Base-by-base conservation (phyloP, 2,113 vertebrate species). In the Dipodomys stephensi region DNA sequence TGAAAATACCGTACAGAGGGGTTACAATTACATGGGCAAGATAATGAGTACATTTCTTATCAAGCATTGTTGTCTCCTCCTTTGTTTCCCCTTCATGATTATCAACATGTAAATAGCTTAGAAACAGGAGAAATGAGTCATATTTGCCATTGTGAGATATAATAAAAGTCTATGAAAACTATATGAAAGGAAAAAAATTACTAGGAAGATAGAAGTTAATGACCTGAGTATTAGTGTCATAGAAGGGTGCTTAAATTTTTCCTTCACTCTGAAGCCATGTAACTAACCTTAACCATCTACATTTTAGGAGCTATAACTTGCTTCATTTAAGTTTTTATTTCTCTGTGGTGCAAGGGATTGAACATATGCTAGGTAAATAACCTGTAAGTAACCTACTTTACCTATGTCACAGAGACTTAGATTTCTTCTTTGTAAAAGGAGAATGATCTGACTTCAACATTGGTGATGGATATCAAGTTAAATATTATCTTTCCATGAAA, bases 91-190 rank as follows among this genome's bases (percentile, higher is more conserved):
- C 39, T 39, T 39, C 39, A 39, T 39, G 39, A 39, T 39, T 68
- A 88, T 57, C 57, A 87, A 88, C 44, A 18, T 92, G 16, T 6
- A 69, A 82, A 64, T 87, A 39, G 62, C 84, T 83, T 84, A 39
- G 69, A 88, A n/a, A 68, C 1, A 39, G 80, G 30, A 73, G 12
- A 90, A 88, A 20, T 27, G 19, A 68, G 32, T 76, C 62, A 49
- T 44, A 84, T 68, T 71, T 83, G 10, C n/a, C 19, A 53, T 0
- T 67, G 69, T 44, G 64, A 87, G 32, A 69, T 65, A 16, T 46
- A 92, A 57, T 69, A 88, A 94, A 32, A 86, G 20, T 9, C 85
- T 53, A 32, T 35, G 46, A 23, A 89, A 95, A 30, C 57, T 44
- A 30, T 30, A 60, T 49, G 15, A 88, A 68, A 57, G 7, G 7